Percentiles rank a stretch among this genome's conserved stretches.
Evolutionary conservation across 2,888 invertebrate genomes (phyloP).

Genomic region (Blastobasis adustella): DNA sequence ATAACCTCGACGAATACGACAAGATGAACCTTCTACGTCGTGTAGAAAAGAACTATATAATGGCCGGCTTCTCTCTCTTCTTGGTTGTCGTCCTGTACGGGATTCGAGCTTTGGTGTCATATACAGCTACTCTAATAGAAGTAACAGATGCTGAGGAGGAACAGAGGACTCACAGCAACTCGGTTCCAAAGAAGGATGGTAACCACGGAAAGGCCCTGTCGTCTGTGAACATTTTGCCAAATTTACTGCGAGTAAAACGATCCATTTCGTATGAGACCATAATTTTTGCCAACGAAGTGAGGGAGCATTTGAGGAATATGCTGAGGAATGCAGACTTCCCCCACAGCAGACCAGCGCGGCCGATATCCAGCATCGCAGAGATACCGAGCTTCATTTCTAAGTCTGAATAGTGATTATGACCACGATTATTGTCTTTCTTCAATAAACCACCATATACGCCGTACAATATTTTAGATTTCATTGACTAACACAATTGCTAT

Average conservation of each 20-base stretch:
- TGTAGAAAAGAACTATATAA: conserved; percentile 51
- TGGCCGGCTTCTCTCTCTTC: conserved; percentile 58
- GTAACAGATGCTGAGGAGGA: conserved; percentile 12
- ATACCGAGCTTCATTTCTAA: conserved; percentile 1
- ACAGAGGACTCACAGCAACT: conserved; percentile 1
- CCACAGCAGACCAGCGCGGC: conserved; percentile 22
- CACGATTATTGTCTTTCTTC: background rate
- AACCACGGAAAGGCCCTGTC: conserved; percentile 5
- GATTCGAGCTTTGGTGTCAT: conserved; percentile 35
- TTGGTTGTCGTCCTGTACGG: conserved; percentile 48
- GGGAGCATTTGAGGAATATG: conserved; percentile 38
- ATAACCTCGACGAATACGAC: conserved; percentile 29
- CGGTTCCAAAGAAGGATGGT: conserved; percentile 1
- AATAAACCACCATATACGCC: too few species aligned
- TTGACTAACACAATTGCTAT: too few species aligned
- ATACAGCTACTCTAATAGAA: conserved; percentile 38
- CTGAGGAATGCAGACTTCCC: conserved; percentile 31
- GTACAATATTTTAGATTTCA: too few species aligned
- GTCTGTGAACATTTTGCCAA: conserved; percentile 34
- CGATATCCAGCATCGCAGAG: conserved; percentile 29
- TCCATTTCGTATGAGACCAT: conserved; percentile 55
- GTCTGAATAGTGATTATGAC: background rate
- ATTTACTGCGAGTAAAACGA: conserved; percentile 41
- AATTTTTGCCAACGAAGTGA: conserved; percentile 44
- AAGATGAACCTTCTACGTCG: conserved; percentile 35